A percentile compares a stretch with the other conserved stretches of the same genome.
These are phyloP conservation scores for Apeira syringaria DNA, from an alignment of 2,888 invertebrate species.

Conservation along the genomic window DNA sequence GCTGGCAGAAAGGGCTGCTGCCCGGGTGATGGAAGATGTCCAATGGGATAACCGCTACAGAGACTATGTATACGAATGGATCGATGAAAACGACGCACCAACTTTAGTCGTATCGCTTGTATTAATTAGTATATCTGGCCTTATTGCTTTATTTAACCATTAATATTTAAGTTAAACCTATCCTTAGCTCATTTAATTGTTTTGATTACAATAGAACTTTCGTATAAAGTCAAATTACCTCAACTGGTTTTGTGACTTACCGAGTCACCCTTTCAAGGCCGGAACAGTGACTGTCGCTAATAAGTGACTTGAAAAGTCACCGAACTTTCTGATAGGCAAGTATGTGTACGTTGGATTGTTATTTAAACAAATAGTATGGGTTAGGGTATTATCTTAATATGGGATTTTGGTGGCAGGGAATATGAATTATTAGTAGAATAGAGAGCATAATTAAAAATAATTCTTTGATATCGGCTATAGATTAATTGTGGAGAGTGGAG, in stretches of 20 bases:
- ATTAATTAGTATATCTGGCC: slow-evolving; percentile 48
- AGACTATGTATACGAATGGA: slow-evolving; percentile 65
- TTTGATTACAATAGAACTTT: no score
- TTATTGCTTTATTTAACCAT: slow-evolving; percentile 53
- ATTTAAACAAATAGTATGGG: no score
- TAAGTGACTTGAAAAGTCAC: no score
- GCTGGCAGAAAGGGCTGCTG: slow-evolving; percentile 36
- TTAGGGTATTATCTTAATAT: background rate
- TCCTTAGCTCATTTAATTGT: no score
- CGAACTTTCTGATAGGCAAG: no score
- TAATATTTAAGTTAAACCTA: slow-evolving; percentile 21
- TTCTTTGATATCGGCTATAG: slow-evolving; percentile 24
- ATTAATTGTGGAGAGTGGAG: slow-evolving; percentile 1
- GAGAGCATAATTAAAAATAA: slow-evolving; percentile 19
- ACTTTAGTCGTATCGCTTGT: slow-evolving; percentile 52
- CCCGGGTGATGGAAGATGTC: slow-evolving; percentile 41
- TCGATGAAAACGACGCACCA: slow-evolving; percentile 64
- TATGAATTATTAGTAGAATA: slow-evolving; percentile 22
- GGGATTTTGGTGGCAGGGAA: slow-evolving; percentile 23
- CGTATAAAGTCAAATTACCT: no score
- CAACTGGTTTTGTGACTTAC: no score
- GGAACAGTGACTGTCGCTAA: no score
- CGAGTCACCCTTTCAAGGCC: no score
- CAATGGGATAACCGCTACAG: slow-evolving; percentile 43
- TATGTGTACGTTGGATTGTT: no score